These are phyloP conservation scores for Seriola dumerili DNA, from an alignment of 2,113 vertebrate genomes.

Conservation along the genomic window DNA sequence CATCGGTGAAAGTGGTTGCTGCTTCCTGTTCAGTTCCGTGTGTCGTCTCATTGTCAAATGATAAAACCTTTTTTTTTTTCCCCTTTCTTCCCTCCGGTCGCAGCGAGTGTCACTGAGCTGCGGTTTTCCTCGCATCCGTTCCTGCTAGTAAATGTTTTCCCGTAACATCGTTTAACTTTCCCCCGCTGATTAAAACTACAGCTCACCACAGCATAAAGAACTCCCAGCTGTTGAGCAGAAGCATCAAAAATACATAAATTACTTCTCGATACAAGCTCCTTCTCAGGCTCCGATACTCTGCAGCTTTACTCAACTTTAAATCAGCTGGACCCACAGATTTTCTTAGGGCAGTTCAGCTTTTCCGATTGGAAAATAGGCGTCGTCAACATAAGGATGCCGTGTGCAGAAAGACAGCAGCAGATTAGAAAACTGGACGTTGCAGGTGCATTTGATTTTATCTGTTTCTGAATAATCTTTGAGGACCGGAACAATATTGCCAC, in stretches of 20 bases:
- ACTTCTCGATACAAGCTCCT: neutral
- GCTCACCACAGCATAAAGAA: conserved; percentile 38
- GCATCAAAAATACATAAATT: conserved; percentile 21
- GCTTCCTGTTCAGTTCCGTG: neutral
- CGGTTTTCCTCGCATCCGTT: conserved; percentile 34
- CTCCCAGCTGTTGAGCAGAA: conserved; percentile 39
- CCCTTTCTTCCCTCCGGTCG: neutral
- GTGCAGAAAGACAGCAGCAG: neutral
- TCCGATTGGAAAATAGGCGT: too few relatives aligned
- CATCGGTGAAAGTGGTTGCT: neutral
- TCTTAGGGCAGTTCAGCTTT: too few relatives aligned
- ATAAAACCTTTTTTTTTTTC: neutral
- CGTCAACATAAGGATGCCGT: neutral
- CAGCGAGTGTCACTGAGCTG: neutral
- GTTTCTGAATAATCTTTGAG: neutral
- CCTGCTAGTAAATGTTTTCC: conserved; percentile 41
- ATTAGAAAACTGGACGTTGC: neutral
- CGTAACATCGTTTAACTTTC: conserved; percentile 37
- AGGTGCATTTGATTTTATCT: neutral
- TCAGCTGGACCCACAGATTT: neutral
- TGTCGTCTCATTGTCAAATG: neutral
- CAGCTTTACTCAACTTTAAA: neutral
- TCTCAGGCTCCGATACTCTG: neutral
- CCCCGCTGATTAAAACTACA: conserved; percentile 20
- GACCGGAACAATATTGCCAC: neutral